Evolutionary conservation across 1,140 invertebrate species (phyloP).

Genomic region (Epicauta chinensis): DNA sequence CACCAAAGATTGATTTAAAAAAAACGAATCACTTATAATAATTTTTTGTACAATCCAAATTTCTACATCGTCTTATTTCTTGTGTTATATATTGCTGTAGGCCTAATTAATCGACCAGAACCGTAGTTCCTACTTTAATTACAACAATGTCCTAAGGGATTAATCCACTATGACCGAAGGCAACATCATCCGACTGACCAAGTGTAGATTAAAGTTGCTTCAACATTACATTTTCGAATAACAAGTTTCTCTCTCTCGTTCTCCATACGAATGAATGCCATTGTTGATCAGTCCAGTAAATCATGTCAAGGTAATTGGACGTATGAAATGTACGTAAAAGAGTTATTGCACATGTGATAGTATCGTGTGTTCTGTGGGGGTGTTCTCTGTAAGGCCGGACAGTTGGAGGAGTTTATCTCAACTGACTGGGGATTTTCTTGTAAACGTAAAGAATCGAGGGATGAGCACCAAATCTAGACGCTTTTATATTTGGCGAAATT

Average conservation of each 20-base stretch:
- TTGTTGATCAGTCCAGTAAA: constrained; percentile 7
- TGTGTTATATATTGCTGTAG: neutral
- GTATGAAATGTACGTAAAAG: constrained; percentile 6
- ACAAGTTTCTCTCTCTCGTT: too few species aligned
- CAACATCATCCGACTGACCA: neutral
- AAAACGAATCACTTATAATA: too few species aligned
- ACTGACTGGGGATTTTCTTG: neutral
- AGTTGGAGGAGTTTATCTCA: too few species aligned
- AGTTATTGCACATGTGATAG: constrained; percentile 5
- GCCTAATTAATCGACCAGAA: constrained; percentile 9
- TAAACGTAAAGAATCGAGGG: neutral
- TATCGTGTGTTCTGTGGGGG: too few species aligned
- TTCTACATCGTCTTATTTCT: too few species aligned
- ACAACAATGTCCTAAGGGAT: constrained; percentile 10
- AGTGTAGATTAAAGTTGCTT: constrained; percentile 2
- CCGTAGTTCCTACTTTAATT: constrained; percentile 14
- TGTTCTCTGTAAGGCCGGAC: too few species aligned
- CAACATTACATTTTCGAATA: too few species aligned
- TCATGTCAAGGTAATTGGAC: constrained; percentile 13
- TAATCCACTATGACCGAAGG: constrained; percentile 3
- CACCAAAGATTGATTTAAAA: too few species aligned
- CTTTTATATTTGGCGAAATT: too few species aligned
- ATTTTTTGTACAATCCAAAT: too few species aligned
- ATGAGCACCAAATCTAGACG: too few species aligned
- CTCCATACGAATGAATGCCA: constrained; percentile 10